Percentiles rank a stretch among this genome's conserved stretches.
Conservation (phyloP, 2,797 vertebrate species). For the Leptodactylus fallax region DNA sequence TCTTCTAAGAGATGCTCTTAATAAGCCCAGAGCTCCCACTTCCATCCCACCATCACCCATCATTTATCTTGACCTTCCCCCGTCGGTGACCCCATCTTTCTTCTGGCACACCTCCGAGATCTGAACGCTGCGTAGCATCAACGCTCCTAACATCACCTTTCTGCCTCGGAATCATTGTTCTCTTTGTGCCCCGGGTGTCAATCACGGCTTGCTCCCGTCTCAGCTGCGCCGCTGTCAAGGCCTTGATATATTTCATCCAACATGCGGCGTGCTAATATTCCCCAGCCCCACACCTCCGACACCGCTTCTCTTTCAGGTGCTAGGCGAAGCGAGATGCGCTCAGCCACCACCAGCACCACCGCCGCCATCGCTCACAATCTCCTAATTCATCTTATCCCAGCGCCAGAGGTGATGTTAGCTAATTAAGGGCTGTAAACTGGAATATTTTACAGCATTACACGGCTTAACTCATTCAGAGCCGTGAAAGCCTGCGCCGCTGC, state of each 20-base stretch:
- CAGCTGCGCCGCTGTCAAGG: slow-evolving; percentile 22
- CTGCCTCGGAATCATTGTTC: slow-evolving; percentile 17
- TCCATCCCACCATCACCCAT: neutral
- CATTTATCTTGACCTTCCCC: neutral
- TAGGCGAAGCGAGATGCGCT: slow-evolving; percentile 12
- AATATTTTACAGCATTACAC: slow-evolving; percentile 50
- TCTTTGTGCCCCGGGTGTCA: slow-evolving; percentile 55
- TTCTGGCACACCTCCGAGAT: neutral
- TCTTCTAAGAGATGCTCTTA: neutral
- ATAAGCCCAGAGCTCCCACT: neutral
- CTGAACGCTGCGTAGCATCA: neutral
- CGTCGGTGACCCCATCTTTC: neutral
- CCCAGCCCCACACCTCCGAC: slow-evolving; percentile 39
- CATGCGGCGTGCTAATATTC: slow-evolving; percentile 35
- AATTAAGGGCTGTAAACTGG: slow-evolving; percentile 56
- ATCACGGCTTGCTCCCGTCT: slow-evolving; percentile 27
- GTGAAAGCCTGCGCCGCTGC: no score
- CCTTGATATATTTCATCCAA: slow-evolving; percentile 46
- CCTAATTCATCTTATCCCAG: slow-evolving; percentile 44
- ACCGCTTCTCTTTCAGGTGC: slow-evolving; percentile 27
- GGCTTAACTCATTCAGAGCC: slow-evolving; percentile 19
- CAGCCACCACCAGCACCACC: neutral
- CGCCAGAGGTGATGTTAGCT: slow-evolving; percentile 60
- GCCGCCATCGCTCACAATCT: slow-evolving; percentile 35
- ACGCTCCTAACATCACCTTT: slow-evolving; percentile 15